These are phyloP conservation scores for Holocentrus rufus DNA, from an alignment of 2,797 vertebrate species.

Conservation along the genomic window DNA sequence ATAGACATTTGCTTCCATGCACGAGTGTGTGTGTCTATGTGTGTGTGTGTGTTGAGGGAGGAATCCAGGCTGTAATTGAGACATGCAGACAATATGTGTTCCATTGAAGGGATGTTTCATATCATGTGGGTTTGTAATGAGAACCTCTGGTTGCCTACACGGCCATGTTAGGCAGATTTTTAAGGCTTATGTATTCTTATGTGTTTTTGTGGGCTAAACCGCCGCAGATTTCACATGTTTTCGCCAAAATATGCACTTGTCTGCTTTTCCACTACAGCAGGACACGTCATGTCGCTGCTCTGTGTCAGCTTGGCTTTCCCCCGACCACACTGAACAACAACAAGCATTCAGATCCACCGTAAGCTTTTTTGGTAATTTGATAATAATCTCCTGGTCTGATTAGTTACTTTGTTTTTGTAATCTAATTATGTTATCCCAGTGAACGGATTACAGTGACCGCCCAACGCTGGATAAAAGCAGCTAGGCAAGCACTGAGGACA, in stretches of 20 bases:
- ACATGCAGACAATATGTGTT: conserved; percentile 69
- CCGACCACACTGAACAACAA: conserved; percentile 24
- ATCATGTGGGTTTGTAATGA: conserved; percentile 73
- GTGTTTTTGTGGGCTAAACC: conserved; percentile 51
- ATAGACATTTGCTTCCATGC: conserved; percentile 7
- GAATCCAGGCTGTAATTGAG: conserved; percentile 72
- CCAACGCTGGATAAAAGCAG: conserved; percentile 65
- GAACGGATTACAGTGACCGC: conserved; percentile 63
- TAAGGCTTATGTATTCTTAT: conserved; percentile 53
- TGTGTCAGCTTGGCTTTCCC: conserved; percentile 15
- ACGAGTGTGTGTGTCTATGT: conserved; percentile 31
- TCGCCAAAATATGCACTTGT: conserved; percentile 59
- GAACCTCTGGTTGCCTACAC: conserved; percentile 59
- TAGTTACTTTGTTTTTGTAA: conserved; percentile 62
- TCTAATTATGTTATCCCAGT: conserved; percentile 64
- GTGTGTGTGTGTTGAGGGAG: conserved; percentile 65
- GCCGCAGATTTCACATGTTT: conserved; percentile 50
- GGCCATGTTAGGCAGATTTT: conserved; percentile 50
- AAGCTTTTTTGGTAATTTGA: conserved; percentile 48
- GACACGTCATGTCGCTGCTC: conserved; percentile 32
- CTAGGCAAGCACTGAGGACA: conserved; percentile 52
- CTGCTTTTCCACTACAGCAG: conserved; percentile 41
- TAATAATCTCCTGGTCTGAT: conserved; percentile 61
- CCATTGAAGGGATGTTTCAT: conserved; percentile 73
- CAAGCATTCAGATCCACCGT: neutral